A percentile compares a stretch with the other conserved stretches of the same genome.
These are phyloP conservation scores for Terrapene triunguis DNA, from an alignment of 2,113 vertebrate genomes.

Conservation along the genomic window DNA sequence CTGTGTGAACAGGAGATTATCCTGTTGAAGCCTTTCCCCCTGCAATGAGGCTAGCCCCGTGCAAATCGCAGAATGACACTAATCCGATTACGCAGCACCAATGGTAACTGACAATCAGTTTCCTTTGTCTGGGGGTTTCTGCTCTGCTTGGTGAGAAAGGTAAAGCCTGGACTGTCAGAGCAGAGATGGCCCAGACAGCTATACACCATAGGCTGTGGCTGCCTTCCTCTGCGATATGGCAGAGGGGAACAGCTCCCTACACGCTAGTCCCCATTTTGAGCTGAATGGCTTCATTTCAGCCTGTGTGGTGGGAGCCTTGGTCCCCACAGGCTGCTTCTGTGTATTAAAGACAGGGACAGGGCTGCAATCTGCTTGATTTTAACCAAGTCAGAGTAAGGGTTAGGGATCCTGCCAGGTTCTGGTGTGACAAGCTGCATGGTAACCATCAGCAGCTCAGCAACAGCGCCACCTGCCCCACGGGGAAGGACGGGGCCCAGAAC, in stretches of 20 bases:
- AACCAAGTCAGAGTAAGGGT: background rate
- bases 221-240: background rate
- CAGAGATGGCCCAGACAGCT: background rate
- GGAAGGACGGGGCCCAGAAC: background rate
- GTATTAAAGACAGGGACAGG: background rate
- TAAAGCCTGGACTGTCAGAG: background rate
- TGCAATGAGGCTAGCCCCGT: accelerated
- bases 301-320: background rate
- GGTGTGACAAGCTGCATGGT: background rate
- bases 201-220: background rate
- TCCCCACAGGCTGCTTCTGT: background rate
- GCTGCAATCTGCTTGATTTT: background rate
- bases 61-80: background rate
- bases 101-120: background rate
- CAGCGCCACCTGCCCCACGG: background rate
- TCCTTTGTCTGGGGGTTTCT: background rate
- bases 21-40: accelerated
- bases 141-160: background rate
- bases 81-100: background rate
- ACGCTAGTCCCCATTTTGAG: background rate
- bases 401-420: background rate
- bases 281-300: background rate
- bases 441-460: background rate
- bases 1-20: accelerated
- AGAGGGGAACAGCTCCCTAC: background rate